phyloP scores from a whole-genome alignment of 2,888 invertebrate genomes.

The Thecocarcelia acutangulata region DNA sequence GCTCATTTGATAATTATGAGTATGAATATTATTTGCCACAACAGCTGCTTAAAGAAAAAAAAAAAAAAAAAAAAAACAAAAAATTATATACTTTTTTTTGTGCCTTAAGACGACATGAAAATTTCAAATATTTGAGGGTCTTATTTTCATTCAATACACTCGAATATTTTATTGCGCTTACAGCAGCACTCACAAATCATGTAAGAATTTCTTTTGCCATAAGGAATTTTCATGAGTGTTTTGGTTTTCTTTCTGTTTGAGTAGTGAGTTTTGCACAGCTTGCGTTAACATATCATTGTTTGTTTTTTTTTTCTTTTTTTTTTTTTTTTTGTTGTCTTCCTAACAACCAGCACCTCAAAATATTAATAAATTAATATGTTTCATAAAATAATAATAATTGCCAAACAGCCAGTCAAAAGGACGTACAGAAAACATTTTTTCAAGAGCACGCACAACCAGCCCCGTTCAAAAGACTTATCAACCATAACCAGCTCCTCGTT shows the following conservation, averaged over 20 bases:
- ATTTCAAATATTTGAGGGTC: slow-evolving; percentile 63
- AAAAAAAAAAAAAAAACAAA: no score
- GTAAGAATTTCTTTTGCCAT: background rate
- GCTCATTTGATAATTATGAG: slow-evolving; percentile 61
- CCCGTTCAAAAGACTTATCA: no score
- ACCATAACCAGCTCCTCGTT: slow-evolving; percentile 22
- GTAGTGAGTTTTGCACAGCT: slow-evolving; percentile 8
- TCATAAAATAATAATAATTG: background rate
- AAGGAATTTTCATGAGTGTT: slow-evolving; percentile 1
- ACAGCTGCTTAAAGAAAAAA: slow-evolving; percentile 57
- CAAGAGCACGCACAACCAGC: slow-evolving; percentile 12
- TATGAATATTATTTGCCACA: slow-evolving; percentile 53
- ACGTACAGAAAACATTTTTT: background rate
- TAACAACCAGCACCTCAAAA: slow-evolving; percentile 44
- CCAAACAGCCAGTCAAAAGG: background rate
- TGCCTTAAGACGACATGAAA: slow-evolving; percentile 38
- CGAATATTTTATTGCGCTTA: background rate
- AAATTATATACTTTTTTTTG: slow-evolving; percentile 1
- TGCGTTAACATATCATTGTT: slow-evolving; percentile 8
- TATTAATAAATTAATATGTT: slow-evolving; percentile 42
- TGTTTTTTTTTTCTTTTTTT: no score
- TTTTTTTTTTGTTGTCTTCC: no score
- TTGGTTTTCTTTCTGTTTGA: background rate
- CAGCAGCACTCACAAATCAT: slow-evolving; percentile 4
- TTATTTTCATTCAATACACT: slow-evolving; percentile 32